A percentile compares a stretch with the other conserved stretches of the same genome.
phyloP scores from a whole-genome alignment of 2,113 vertebrate genomes.

The Solenodon paradoxus region DNA sequence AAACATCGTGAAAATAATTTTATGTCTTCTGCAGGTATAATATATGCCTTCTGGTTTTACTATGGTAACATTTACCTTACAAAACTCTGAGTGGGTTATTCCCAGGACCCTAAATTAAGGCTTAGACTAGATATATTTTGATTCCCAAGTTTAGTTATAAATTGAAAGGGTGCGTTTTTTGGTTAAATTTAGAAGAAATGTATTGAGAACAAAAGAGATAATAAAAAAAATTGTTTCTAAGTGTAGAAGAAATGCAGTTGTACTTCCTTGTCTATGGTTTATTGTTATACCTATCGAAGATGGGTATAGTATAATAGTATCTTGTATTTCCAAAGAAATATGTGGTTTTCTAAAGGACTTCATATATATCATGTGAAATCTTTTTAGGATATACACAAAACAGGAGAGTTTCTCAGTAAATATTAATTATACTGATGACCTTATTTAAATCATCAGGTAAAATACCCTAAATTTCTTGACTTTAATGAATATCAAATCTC shows the following conservation, averaged over 20 bases:
- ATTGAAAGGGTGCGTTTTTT: neutral
- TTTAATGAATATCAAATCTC: neutral
- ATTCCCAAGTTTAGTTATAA: neutral
- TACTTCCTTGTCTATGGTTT: neutral
- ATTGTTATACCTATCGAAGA: neutral
- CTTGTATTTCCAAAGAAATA: neutral
- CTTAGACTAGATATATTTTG: neutral
- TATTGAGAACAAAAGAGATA: no score
- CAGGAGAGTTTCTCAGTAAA: neutral
- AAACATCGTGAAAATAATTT: neutral
- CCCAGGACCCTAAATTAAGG: neutral
- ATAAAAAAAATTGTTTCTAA: no score
- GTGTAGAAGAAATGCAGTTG: neutral
- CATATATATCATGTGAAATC: neutral
- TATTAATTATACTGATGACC: neutral
- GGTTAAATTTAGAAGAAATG: constrained; percentile 1
- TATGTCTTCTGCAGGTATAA: neutral
- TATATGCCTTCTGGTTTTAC: neutral
- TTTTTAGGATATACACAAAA: neutral
- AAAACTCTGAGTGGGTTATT: neutral
- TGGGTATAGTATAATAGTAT: neutral
- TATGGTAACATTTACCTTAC: neutral
- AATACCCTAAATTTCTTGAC: neutral
- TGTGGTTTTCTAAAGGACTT: constrained; percentile 12
- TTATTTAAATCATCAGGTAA: constrained; percentile 11